Base-by-base conservation (phyloP, 2,797 vertebrate genomes). In the Sebastolobus alascanus region DNA sequence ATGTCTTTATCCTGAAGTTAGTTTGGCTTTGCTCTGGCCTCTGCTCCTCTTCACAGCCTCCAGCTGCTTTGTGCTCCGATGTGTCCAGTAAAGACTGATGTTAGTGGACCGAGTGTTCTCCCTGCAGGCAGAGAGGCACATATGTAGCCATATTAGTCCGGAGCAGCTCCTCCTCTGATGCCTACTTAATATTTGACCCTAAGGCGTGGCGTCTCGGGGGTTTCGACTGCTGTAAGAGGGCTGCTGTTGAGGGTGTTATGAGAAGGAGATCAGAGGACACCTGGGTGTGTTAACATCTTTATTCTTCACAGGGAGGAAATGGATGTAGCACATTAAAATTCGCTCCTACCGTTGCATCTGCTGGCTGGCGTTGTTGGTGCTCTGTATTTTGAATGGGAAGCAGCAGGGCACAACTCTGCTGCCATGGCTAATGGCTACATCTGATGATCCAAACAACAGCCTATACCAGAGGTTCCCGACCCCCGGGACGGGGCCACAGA, bases 61-160 rank as follows among this genome's bases (percentile, higher is more conserved):
- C 75, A 77, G 83, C 85, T 80, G 83, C 73, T 78, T 16, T 27
- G 33, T 64, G 78, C 69, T 58, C 4, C 3, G 4, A 84, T 63
- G 76, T 64, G 77, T 70, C 69, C 52, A 46, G 63, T 75, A 76
- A 80, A 87, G 82, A 85, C 83, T 75, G 73, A 90, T 83, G 85
- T 83, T 82, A 35, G 73, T 64, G 60, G 55, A 38, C 66, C 65
- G 37, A 60, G 37, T 55, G 65, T 29, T 64, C 55, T 75, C 83
- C 83, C 83, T 74, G 61, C 60, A 75, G 87, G 58, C 78, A 31
- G 43, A 73, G 40, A 69, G 69, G 37, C 68, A 67, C 75, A 87
- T 72, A 77, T 85, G 84, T 68, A 38, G 73, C 70, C 20, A 12
- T 64, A 58, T 56, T 74, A 55, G 55, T 78, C 64, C 40, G 52